Evolutionary conservation across 1,140 invertebrate species (phyloP), one percentile per base, ranked within the genome.

Genomic region (Diuraphis noxia): DNA sequence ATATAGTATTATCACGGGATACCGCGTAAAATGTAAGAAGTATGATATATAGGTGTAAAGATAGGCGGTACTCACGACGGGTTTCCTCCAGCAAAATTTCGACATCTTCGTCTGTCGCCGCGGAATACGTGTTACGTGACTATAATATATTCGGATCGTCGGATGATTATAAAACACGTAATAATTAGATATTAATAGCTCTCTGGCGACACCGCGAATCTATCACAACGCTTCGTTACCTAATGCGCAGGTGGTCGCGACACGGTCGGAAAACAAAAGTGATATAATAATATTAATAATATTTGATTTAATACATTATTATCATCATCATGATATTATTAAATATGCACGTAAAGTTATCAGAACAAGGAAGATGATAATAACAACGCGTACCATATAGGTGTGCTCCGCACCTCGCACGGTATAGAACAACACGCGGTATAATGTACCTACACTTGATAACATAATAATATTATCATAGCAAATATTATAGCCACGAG

Each of bases 31-130:
- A n/a, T n/a, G 0, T 46, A 46, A 13, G 0, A 46, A 46, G 13
- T 46, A 43, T 0, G 41, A 9, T 9, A 19, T 19, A 3, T 7
- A 52, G 3, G 21, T 52, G 23, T 8, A 25, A 52, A 17, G 21
- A 49, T 49, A 49, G 30, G 3, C 17, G 77, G 6, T 85, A 85
- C 82, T 85, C n/a, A 85, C 82, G n/a, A 34, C 82, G 82, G 82
- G 82, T 43, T 85, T 85, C 17, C n/a, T 43, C 82, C 82, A 85
- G 30, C 82, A 85, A 21, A 85, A 30, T 85, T 46, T 85, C 21
- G 82, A 19, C 82, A 85, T 85, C n/a, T 34, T 85, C 13, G 5
- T 85, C 5, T 41, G 79, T 40, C 23, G 1, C 23, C 82, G 7
- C 38, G 23, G 36, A 81, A 23, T 19, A 10, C 34, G n/a, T n/a